phyloP scores from a whole-genome alignment of 2,113 vertebrate species.

The Rattus norvegicus region DNA sequence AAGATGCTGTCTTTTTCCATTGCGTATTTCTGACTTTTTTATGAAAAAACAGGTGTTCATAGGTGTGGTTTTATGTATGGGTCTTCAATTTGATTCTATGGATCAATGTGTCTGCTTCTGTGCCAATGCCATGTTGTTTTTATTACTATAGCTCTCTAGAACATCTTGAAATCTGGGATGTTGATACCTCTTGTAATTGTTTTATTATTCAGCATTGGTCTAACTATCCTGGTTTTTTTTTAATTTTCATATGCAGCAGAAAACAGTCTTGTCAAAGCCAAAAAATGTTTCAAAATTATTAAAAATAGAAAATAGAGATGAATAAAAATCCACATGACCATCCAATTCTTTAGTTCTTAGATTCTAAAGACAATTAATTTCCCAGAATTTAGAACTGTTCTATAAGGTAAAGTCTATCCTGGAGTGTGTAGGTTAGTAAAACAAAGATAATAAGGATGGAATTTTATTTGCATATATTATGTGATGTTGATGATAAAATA shows the following conservation, averaged over 20 bases:
- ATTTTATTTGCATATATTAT: background rate
- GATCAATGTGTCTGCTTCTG: background rate
- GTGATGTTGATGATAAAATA: slow-evolving; percentile 45
- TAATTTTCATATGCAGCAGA: background rate
- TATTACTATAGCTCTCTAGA: background rate
- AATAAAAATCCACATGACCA: background rate
- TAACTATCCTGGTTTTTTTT: background rate
- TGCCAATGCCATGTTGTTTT: background rate
- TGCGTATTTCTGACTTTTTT: background rate
- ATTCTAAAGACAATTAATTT: too few species aligned
- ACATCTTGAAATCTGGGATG: background rate
- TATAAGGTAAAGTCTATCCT: background rate
- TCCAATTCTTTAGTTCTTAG: background rate
- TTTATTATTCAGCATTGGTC: background rate
- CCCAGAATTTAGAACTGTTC: background rate
- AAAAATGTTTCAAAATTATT: background rate
- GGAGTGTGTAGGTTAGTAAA: background rate
- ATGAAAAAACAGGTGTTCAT: background rate
- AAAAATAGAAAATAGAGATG: background rate
- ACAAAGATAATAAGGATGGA: background rate
- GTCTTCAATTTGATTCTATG: background rate
- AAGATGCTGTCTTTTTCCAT: background rate
- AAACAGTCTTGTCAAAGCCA: background rate
- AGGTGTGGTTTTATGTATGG: background rate
- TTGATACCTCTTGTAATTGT: background rate